Base-by-base conservation (phyloP, 2,113 vertebrate genomes). In the Dolichallabes microphthalmus region DNA sequence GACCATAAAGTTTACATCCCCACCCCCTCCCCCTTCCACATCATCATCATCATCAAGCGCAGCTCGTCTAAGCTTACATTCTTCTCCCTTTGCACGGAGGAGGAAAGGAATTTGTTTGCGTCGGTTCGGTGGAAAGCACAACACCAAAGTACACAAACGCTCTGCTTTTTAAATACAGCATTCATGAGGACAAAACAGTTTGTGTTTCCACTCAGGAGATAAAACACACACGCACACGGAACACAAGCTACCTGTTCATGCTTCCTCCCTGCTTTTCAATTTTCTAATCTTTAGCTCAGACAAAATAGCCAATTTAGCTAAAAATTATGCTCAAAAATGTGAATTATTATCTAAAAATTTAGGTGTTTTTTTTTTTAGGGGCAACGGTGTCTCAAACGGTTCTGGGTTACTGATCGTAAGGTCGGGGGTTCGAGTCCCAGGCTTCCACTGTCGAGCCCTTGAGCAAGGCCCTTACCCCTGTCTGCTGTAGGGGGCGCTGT, bases 111-210 rank as follows among this genome's bases (percentile, higher is more conserved):
- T 78, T 84, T 84, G 75, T 86, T 79, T 78, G 74, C 60, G 22
- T 83, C 32, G 61, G 55, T 84, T 78, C 73, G 79, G 76, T 71
- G 83, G 82, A 87, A 87, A 89, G 69, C 73, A 85, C 69, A 85
- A 88, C 84, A 79, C 63, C 64, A 68, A 73, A 80, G 84, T 80
- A 88, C 75, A 88, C 87, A 86, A 76, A 32, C 61, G 77, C 61
- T 82, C 57, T 14, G 32, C 57, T 3, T 39, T 39, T 60, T 25
- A 80, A 45, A 90, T 88, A 86, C 87, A 63, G 88, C 80, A 52
- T 25, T 71, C 71, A 86, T 92, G 90, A 91, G 91, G 90, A 91
- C 91, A 89, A 92, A 93, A 90, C n/a, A 27, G 73, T 76, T 76
- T 76, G 73, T 76, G 73, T 76, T 76, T 55, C 73, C 3, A 1